phyloP scores from a whole-genome alignment of 2,888 invertebrate species.

The Dinocampus coccinellae region DNA sequence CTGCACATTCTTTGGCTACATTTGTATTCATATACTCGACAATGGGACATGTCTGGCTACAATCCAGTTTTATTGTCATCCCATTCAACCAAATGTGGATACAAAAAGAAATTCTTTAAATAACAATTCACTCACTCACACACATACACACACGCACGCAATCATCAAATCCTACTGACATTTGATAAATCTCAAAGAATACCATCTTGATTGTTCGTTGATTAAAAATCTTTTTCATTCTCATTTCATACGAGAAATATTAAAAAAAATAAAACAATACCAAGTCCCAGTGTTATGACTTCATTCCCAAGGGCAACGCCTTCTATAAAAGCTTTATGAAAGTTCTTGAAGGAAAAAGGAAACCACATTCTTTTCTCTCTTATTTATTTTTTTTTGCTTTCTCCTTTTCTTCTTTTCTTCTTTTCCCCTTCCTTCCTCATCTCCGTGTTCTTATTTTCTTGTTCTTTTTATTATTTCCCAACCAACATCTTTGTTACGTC shows the following conservation, averaged over 20 bases:
- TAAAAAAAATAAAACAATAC: not conserved
- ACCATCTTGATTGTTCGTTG: not conserved
- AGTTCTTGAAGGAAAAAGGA: constrained; percentile 6
- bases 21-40: constrained; percentile 8
- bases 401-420: not conserved
- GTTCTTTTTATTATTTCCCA: constrained; percentile 6
- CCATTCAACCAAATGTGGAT: not conserved
- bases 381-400: too few species aligned
- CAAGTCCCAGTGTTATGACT: constrained; percentile 1
- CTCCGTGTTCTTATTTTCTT: constrained; percentile 2
- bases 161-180: not conserved
- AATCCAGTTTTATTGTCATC: not conserved
- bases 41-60: not conserved
- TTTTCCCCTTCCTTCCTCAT: not conserved
- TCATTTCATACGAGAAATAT: not conserved
- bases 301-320: constrained; percentile 15
- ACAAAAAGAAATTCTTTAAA: not conserved
- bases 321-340: constrained; percentile 25
- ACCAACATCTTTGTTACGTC: constrained; percentile 13
- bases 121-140: not conserved
- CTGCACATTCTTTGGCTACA: constrained; percentile 6
- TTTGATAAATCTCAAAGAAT: not conserved
- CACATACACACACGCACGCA: too few species aligned
- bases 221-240: not conserved
- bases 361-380: constrained; percentile 8